Evolutionary conservation across 2,888 invertebrate genomes (phyloP), one percentile per base, ranked within the genome.

Genomic region (Ophion ventricosus): DNA sequence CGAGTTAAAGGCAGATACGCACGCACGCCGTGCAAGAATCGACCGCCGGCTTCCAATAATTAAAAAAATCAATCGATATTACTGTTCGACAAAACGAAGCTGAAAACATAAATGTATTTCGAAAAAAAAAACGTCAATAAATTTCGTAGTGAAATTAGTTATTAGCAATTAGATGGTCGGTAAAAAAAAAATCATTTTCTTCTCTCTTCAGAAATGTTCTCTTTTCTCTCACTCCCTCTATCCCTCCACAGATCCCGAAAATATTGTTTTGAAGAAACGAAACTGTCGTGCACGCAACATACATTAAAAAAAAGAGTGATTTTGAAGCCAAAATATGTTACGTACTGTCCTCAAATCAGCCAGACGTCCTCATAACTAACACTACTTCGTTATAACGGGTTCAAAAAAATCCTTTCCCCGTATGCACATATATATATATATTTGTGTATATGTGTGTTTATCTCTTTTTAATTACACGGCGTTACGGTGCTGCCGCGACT

Each of bases 61-160:
- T 54, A 56, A 69, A 69, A 69, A 69, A 29, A 7, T 29, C 54
- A 20, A 56, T 69, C n/a, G 54, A n/a, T n/a, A 69, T 29, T 17
- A 69, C 20, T 70, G 26, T 70, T 49, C 20, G 20, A 72, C n/a
- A 20, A 72, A 43, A 57, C n/a, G 14, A 23, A 35, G 35, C 35
- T 35, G 8, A 5, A 35, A 35, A 35, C 35, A 35, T 8, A 35
- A 35, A 8, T 0, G 35, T 35, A 64, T 64, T 64, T 20, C n/a
- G 4, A 35, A 64, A 11, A 35, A 64, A 11, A 2, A 35, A 40
- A 40, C 23, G 11, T 35, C 20, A 20, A 35, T 64, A 20, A 2
- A 11, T 8, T n/a, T 20, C 20, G 29, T 35, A 20, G 20, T 11
- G 64, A 40, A n/a, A 20, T 40, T 35, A 66, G 23, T 66, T 49